Base-by-base conservation (phyloP, 2,113 vertebrate genomes). In the Dipodomys merriami region DNA sequence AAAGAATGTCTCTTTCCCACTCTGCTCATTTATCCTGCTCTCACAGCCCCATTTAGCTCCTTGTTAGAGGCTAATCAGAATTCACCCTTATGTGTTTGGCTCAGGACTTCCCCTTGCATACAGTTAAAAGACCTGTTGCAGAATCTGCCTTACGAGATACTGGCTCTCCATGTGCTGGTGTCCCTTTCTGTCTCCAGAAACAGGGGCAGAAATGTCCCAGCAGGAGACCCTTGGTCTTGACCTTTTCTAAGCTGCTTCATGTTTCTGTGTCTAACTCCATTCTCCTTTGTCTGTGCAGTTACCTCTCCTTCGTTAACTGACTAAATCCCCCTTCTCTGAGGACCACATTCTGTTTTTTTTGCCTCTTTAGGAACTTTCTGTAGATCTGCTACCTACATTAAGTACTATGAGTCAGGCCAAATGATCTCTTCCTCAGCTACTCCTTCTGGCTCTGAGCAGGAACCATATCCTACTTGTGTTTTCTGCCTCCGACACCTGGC, bases 131-230 rank as follows among this genome's bases (percentile, higher is more conserved):
- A 86, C 33, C 76, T 18, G 1, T 71, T 49, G 20, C 23, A 3
- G 2, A n/a, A 35, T 39, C 76, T 76, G 60, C 25, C 73, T 44
- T 35, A 1, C 0, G 1, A 71, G 77, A 16, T 57, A 16, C 53
- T 57, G 53, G 57, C 22, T 13, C 25, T 53, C 7, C 2, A 2
- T 25, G 16, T 68, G 44, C 33, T 33, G 33, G 30, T 0, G 0
- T 57, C 9, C 5, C 30, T 72, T 67, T 20, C 27, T 57, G 53
- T 57, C 53, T 57, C 53, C 53, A 57, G 53, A 57, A 57, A 57
- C 53, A 57, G 53, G 3, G 53, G 53, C 53, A 57, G 53, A 57
- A 10, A 30, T 2, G 3, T 39, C 39, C 33, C 12, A 11, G 12
- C 1, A 2, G 35, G 22, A 23, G 74, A 10, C 20, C 22, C 69